Evolutionary conservation across 2,797 vertebrate species (phyloP).

Genomic region (Nasua narica): DNA sequence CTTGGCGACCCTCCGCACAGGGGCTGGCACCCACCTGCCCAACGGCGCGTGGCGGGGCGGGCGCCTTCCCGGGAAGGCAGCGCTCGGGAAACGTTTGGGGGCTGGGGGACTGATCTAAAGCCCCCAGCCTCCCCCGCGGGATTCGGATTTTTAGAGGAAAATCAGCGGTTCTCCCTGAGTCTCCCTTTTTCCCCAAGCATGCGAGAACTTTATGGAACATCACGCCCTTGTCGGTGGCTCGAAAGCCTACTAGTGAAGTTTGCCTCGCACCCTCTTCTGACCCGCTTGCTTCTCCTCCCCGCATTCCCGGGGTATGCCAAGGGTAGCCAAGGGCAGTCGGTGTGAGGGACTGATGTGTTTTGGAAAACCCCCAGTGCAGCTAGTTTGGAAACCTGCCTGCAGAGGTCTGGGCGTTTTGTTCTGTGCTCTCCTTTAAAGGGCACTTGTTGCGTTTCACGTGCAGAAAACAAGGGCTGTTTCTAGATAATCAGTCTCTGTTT

Average conservation of each 20-base stretch:
- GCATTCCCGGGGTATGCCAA: not conserved
- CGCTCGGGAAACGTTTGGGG: not conserved
- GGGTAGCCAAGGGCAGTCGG: not conserved
- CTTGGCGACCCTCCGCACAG: not conserved
- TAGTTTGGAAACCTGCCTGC: not conserved
- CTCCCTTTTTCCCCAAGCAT: not conserved
- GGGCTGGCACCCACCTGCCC: constrained; percentile 45
- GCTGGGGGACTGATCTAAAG: not conserved
- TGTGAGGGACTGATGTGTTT: not conserved
- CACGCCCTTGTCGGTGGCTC: not conserved
- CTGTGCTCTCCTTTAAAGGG: constrained; percentile 42
- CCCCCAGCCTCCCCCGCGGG: not conserved
- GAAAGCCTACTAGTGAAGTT: not conserved
- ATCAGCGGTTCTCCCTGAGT: not conserved
- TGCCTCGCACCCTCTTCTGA: not conserved
- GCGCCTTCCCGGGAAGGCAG: not conserved
- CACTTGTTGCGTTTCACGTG: constrained; percentile 68
- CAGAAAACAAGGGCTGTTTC: constrained; percentile 20
- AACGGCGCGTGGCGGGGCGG: not conserved
- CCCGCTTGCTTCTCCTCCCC: not conserved
- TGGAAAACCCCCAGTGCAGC: not conserved
- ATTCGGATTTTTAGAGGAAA: not conserved
- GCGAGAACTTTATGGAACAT: not conserved
- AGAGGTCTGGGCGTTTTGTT: constrained; percentile 21
- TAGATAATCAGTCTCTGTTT: constrained; percentile 21